A percentile compares a stretch with the other conserved stretches of the same genome.
Evolutionary conservation across 1,140 invertebrate species (phyloP).

Genomic region (Sitobion miscanthi): DNA sequence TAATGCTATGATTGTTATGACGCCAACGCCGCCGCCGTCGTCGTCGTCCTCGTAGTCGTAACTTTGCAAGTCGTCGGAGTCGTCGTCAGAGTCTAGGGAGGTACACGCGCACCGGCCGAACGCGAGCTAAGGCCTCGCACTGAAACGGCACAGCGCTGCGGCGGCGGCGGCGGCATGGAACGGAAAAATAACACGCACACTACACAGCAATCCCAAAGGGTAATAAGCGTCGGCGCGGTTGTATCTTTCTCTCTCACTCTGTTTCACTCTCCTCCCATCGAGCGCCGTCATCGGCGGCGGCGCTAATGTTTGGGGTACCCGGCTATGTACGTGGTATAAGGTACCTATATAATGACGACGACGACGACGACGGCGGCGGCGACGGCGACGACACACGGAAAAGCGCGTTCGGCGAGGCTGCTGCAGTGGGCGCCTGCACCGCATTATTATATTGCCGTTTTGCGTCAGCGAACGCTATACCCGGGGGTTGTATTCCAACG

Average conservation of each 20-base stretch:
- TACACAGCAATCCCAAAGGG: constrained; percentile 24
- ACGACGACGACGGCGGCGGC: too few relatives aligned
- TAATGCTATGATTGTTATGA: neutral
- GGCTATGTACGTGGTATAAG: neutral
- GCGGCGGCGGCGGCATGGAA: neutral
- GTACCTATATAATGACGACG: neutral
- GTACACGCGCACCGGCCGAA: constrained; percentile 35
- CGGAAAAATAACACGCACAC: neutral
- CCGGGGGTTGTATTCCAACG: neutral
- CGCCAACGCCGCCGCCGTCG: neutral
- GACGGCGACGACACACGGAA: neutral
- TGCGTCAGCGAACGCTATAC: neutral
- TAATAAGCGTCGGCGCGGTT: constrained; percentile 54
- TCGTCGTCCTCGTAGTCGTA: neutral
- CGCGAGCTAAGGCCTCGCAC: constrained; percentile 27
- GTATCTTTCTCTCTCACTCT: neutral
- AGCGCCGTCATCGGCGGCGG: neutral
- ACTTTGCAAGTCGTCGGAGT: neutral
- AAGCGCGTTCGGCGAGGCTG: neutral
- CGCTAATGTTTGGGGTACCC: constrained; percentile 16
- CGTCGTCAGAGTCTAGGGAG: neutral
- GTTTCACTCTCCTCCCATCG: neutral
- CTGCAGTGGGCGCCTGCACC: neutral
- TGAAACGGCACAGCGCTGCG: constrained; percentile 34
- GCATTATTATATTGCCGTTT: neutral